Conservation (phyloP, 2,797 vertebrate species). For the Ptychadena robeensis region DNA sequence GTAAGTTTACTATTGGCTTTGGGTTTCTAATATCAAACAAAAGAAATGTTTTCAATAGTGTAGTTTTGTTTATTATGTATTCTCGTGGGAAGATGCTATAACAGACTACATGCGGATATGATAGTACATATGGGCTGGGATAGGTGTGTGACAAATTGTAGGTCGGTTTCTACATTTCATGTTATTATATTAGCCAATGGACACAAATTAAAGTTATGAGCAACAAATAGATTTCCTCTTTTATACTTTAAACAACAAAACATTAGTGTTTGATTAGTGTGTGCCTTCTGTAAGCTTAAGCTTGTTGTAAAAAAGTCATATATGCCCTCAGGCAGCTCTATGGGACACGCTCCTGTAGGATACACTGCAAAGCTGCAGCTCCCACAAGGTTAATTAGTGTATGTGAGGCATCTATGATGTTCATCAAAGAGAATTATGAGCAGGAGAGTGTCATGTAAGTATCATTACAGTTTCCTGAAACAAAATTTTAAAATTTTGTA, state of each 20-base stretch:
- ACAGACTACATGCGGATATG: too few relatives aligned
- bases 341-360: neutral
- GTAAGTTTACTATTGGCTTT: too few relatives aligned
- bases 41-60: too few relatives aligned
- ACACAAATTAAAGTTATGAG: too few relatives aligned
- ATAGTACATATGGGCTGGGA: too few relatives aligned
- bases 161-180: too few relatives aligned
- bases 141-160: too few relatives aligned
- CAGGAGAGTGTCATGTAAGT: neutral
- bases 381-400: neutral
- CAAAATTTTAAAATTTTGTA: neutral
- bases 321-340: constrained; percentile 1
- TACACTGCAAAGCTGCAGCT: neutral
- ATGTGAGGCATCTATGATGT: neutral
- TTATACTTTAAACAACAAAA: neutral
- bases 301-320: constrained; percentile 10
- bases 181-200: too few relatives aligned
- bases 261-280: neutral
- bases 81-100: too few relatives aligned
- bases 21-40: too few relatives aligned
- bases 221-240: neutral
- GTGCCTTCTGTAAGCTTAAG: neutral
- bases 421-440: neutral
- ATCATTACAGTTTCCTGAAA: constrained; percentile 9
- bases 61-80: too few relatives aligned